phyloP scores from a whole-genome alignment of 2,888 invertebrate genomes.

The Tenthredo mesomela region DNA sequence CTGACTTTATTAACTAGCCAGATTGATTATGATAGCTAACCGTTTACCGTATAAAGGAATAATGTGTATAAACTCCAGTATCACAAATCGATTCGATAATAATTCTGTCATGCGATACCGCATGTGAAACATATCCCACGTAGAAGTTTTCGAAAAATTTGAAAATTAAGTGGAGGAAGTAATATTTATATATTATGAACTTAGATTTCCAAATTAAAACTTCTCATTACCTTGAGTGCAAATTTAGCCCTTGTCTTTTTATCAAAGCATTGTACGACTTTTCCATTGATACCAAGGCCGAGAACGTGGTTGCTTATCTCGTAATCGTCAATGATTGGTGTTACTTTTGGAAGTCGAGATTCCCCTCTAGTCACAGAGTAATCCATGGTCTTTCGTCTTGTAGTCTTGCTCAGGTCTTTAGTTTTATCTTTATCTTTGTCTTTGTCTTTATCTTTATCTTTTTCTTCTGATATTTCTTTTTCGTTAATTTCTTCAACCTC shows the following conservation, averaged over 20 bases:
- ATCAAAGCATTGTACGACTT: slow-evolving; percentile 96
- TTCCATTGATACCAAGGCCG: slow-evolving; percentile 98
- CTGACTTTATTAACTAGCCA: background rate
- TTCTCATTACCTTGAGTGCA: slow-evolving; percentile 90
- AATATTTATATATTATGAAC: too few relatives aligned
- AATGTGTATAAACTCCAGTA: background rate
- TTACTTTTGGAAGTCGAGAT: slow-evolving; percentile 84
- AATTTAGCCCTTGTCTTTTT: slow-evolving; percentile 88
- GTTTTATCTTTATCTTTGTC: slow-evolving; percentile 51
- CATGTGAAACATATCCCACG: background rate
- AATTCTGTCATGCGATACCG: background rate
- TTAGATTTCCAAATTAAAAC: background rate
- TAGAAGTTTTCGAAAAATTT: background rate
- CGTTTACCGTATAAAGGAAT: background rate
- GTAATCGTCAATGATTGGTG: slow-evolving; percentile 93
- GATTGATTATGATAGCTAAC: slow-evolving; percentile 2
- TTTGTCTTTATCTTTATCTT: background rate
- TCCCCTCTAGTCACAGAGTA: slow-evolving; percentile 67
- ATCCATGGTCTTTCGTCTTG: slow-evolving; percentile 60
- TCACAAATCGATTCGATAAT: background rate
- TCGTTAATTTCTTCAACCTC: slow-evolving; percentile 35
- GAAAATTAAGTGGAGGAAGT: background rate
- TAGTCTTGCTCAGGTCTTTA: slow-evolving; percentile 16
- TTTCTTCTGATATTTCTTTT: background rate
- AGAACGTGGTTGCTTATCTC: slow-evolving; percentile 95